A percentile compares a stretch with the other conserved stretches of the same genome.
Evolutionary conservation across 2,113 vertebrate species (phyloP).

Genomic region (Pteropus alecto): DNA sequence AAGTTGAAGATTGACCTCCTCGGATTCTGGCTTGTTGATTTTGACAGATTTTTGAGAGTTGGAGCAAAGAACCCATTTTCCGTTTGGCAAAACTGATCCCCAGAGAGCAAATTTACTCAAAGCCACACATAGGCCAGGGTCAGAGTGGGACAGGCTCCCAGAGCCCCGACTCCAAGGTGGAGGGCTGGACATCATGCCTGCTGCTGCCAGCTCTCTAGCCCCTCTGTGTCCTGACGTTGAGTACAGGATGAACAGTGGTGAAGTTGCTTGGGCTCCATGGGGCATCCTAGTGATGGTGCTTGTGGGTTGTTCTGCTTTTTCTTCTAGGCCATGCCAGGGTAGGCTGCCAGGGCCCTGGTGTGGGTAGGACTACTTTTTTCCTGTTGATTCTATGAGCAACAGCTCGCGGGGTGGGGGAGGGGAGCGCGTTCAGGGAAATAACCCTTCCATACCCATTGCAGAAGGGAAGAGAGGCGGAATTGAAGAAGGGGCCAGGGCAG

Average conservation of each 20-base stretch:
- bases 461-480: not conserved
- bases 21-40: not conserved
- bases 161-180: not conserved
- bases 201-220: fast-evolving
- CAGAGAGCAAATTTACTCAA: not conserved
- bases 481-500: not conserved
- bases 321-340: not conserved
- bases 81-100: not conserved
- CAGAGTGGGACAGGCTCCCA: not conserved
- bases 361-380: not conserved
- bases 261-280: not conserved
- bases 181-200: fast-evolving
- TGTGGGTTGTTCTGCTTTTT: fast-evolving
- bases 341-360: not conserved
- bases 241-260: fast-evolving
- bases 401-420: too few relatives aligned
- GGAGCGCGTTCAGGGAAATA: not conserved
- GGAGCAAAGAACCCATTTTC: not conserved
- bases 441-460: too few relatives aligned
- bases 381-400: not conserved
- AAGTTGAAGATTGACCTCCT: not conserved
- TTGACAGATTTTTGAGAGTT: not conserved
- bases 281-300: fast-evolving
- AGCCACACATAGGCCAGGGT: too few relatives aligned
- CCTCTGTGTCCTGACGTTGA: fast-evolving